Conservation (phyloP, 2,888 invertebrate genomes). For the Timema cristinae region DNA sequence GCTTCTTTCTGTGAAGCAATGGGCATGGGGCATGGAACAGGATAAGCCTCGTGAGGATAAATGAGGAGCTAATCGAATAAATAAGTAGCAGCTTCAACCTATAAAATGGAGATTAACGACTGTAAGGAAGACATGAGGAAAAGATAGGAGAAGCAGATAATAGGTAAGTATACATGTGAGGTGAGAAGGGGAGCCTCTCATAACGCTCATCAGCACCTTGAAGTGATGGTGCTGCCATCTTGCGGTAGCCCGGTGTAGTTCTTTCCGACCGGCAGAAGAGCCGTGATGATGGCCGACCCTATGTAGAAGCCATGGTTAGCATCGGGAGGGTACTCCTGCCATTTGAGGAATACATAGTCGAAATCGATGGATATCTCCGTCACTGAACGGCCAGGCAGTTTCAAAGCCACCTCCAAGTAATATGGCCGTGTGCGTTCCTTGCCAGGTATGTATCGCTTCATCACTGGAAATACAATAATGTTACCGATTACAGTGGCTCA, state of each 20-base stretch:
- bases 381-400: slow-evolving; percentile 72
- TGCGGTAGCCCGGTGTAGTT: slow-evolving; percentile 75
- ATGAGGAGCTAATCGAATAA: too few species aligned
- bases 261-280: slow-evolving; percentile 69
- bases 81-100: too few species aligned
- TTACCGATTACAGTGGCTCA: too few species aligned
- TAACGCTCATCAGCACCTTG: slow-evolving; percentile 30
- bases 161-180: too few species aligned
- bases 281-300: slow-evolving; percentile 80
- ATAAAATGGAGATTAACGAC: too few species aligned
- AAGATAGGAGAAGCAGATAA: too few species aligned
- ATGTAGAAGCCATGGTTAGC: slow-evolving; percentile 98
- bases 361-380: slow-evolving; percentile 83
- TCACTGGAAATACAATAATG: slow-evolving; percentile 38
- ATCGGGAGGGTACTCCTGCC: slow-evolving; percentile 99
- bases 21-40: too few species aligned
- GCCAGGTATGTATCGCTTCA: slow-evolving; percentile 63
- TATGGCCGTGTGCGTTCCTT: slow-evolving; percentile 79
- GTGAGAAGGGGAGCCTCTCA: too few species aligned
- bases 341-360: slow-evolving; percentile 93
- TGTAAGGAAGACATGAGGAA: too few species aligned
- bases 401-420: slow-evolving; percentile 79
- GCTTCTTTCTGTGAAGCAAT: too few species aligned
- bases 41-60: too few species aligned
- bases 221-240: slow-evolving; percentile 60